Evolutionary conservation across 2,888 invertebrate genomes (phyloP), one percentile per base, ranked within the genome.

Genomic region (Sisyra terminalis): DNA sequence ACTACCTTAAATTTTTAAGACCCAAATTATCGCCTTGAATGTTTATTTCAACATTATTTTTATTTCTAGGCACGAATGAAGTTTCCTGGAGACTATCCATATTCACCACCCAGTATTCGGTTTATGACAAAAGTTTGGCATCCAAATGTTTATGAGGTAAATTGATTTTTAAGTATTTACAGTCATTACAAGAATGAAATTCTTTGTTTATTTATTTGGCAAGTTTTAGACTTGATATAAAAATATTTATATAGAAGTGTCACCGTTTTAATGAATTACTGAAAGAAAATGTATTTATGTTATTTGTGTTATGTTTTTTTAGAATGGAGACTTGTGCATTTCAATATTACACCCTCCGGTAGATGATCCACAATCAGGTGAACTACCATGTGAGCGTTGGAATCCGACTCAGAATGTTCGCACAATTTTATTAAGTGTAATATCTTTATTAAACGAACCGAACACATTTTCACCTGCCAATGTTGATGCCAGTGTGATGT

Each of bases 81-180:
- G 68, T 98, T 99, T 64, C 98, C 98, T 45, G 73, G 79, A 54
- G 97, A 98, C 64, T 98, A 98, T 66, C 98, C 98, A 44, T 99
- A 98, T 67, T 93, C 94, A 53, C 98, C 98, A 50, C 98, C 98
- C 50, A 81, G 89, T 53, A 87, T 99, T 67, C 79, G 93, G 57
- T 98, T 98, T 72, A 73, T 94, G 63, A 92, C 94, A 51, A 97
- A 97, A 80, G 94, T 98, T 54, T 98, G 97, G 96, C 98, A 99
- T 72, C 98, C 98, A 51, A 98, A 98, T 73, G 97, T 99, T 15
- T 99, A 99, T 69, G 97, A 97, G 81, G 92, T 90, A 69, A 78
- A 40, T 29, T 39, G 24, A 36, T 6, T 36, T 3, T 6, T 14
- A 36, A 36, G 10, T 34, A 34, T 34, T 34, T n/a, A 13, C 34